Conservation (phyloP, 2,888 invertebrate genomes). For the Linyphia triangularis region DNA sequence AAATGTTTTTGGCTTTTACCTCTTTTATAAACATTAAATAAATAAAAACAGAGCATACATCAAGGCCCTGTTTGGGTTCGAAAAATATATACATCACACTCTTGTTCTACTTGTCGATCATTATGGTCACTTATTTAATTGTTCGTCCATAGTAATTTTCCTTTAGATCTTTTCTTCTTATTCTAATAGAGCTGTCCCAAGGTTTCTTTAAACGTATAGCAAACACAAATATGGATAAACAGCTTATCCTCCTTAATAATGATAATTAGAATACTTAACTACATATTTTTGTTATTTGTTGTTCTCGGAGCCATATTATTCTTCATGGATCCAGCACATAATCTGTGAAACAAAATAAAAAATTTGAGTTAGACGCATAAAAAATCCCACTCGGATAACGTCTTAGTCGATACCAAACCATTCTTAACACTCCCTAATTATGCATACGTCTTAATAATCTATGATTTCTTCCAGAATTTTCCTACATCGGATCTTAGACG, state of each 20-base stretch:
- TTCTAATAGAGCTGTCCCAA: neutral
- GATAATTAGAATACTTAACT: neutral
- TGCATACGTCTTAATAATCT: conserved; percentile 55
- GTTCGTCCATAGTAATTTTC: neutral
- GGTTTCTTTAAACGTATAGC: neutral
- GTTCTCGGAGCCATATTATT: neutral
- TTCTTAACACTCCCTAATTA: conserved; percentile 50
- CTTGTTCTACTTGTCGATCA: no score
- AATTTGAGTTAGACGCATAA: neutral
- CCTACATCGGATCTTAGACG: neutral
- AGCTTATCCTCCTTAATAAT: conserved; percentile 6
- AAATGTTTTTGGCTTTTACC: no score
- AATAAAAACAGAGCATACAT: no score
- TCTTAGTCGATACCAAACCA: conserved; percentile 2
- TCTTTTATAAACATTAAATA: no score
- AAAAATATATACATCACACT: no score
- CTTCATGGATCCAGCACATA: neutral
- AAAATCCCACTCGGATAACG: neutral
- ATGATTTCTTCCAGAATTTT: conserved; percentile 16
- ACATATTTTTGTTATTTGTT: neutral
- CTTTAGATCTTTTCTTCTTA: neutral
- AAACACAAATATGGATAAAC: neutral
- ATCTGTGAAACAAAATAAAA: neutral
- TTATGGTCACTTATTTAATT: neutral
- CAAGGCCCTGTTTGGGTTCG: no score